These are phyloP conservation scores for Hypsibius dujardini DNA, from an alignment of 1,140 invertebrate species.

Conservation along the genomic window DNA sequence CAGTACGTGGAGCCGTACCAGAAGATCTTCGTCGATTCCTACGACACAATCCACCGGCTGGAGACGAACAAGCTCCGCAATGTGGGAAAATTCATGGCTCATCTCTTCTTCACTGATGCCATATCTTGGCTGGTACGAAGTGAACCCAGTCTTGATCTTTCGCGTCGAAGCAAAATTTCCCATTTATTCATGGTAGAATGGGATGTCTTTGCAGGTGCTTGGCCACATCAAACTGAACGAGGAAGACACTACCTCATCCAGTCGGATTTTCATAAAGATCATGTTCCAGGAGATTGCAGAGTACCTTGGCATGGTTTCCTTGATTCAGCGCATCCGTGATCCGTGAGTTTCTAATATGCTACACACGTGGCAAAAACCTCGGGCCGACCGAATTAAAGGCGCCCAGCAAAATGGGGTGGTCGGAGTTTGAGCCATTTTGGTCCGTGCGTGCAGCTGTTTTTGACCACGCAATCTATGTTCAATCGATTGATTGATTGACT, in stretches of 20 bases:
- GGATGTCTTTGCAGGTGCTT: constrained; percentile 42
- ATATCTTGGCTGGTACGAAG: constrained; percentile 63
- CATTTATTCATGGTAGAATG: no score
- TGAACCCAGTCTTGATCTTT: constrained; percentile 15
- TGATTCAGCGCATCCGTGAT: constrained; percentile 76
- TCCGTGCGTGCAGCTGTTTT: no score
- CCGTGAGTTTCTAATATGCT: constrained; percentile 46
- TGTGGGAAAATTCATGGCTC: constrained; percentile 92
- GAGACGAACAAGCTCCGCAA: constrained; percentile 94
- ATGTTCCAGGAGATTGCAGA: constrained; percentile 87
- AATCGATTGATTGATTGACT: no score
- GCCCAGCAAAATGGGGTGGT: no score
- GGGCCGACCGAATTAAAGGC: no score
- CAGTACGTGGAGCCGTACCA: constrained; percentile 81
- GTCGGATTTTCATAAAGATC: constrained; percentile 93
- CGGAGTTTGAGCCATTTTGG: no score
- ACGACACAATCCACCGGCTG: constrained; percentile 70
- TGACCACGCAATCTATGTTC: no score
- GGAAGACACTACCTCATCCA: constrained; percentile 89
- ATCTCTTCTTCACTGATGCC: constrained; percentile 85
- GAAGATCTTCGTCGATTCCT: constrained; percentile 85
- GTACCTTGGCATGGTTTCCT: constrained; percentile 77
- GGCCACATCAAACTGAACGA: constrained; percentile 76
- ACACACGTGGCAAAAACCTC: no score
- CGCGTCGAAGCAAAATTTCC: no score